Percentiles rank a stretch among this genome's conserved stretches.
These are phyloP conservation scores for Lepidostoma basale DNA, from an alignment of 1,140 invertebrate species.

Conservation along the genomic window DNA sequence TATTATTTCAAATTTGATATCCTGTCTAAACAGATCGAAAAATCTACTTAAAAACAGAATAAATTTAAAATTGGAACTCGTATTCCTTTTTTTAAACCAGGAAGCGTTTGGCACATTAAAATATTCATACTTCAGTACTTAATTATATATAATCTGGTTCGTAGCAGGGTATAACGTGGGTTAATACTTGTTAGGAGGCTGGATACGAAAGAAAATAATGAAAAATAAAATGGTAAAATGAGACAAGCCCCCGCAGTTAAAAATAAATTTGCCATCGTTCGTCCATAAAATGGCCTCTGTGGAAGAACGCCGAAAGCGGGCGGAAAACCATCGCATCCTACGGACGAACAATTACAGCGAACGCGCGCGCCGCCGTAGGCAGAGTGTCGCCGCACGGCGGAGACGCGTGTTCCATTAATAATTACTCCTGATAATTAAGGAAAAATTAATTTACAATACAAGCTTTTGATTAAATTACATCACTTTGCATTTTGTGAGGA, in stretches of 20 bases:
- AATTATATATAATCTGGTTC: background rate
- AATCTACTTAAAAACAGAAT: too few relatives aligned
- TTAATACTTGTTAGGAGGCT: background rate
- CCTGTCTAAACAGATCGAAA: too few relatives aligned
- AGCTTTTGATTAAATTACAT: background rate
- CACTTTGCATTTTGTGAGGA: background rate
- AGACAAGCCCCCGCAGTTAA: slow-evolving; percentile 24
- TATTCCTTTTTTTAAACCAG: too few relatives aligned
- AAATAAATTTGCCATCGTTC: slow-evolving; percentile 33
- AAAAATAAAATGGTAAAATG: slow-evolving; percentile 10
- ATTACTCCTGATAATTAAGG: slow-evolving; percentile 14
- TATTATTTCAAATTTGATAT: background rate
- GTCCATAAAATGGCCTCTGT: slow-evolving; percentile 36
- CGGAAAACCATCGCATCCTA: background rate
- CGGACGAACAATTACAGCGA: slow-evolving; percentile 25
- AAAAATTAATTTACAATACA: background rate
- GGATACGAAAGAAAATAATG: background rate
- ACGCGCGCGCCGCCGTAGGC: too few relatives aligned
- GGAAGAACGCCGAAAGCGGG: too few relatives aligned
- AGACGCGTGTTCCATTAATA: background rate
- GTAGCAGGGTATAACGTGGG: background rate
- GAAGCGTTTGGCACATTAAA: slow-evolving; percentile 16
- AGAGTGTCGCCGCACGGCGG: too few relatives aligned
- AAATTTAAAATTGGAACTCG: background rate
- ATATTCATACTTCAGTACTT: background rate